Conservation (phyloP, 2,113 vertebrate genomes). For the Paramormyrops kingsleyae region DNA sequence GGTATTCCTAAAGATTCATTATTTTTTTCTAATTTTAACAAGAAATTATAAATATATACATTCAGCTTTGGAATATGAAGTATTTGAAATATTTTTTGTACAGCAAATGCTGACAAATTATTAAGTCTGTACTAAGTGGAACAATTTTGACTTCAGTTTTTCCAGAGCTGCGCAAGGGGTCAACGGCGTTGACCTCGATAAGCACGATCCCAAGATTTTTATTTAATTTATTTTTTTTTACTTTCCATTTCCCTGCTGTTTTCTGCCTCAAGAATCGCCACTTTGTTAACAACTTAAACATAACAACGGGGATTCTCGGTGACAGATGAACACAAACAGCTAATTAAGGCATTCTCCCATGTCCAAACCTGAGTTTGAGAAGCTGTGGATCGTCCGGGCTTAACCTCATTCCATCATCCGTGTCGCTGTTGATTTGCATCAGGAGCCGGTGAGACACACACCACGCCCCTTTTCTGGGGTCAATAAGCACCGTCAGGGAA, state of each 20-base stretch:
- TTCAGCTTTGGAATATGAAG: neutral
- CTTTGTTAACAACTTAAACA: constrained; percentile 46
- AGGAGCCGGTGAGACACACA: constrained; percentile 57
- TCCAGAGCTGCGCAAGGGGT: neutral
- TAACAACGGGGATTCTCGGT: constrained; percentile 17
- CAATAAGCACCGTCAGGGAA: constrained; percentile 66
- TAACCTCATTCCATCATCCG: constrained; percentile 50
- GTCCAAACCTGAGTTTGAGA: constrained; percentile 53
- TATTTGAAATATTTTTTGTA: neutral
- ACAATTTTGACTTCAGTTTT: neutral
- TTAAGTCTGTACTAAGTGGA: neutral
- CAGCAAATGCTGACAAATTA: neutral
- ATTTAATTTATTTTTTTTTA: constrained; percentile 24
- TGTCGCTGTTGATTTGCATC: constrained; percentile 47
- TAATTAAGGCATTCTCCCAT: constrained; percentile 63
- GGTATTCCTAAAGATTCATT: neutral
- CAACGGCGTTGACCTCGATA: neutral
- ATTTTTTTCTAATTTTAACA: neutral
- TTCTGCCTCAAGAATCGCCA: constrained; percentile 54
- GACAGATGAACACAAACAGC: constrained; percentile 48
- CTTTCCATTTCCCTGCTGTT: constrained; percentile 43
- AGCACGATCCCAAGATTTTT: neutral
- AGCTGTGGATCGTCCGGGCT: constrained; percentile 50
- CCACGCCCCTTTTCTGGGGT: constrained; percentile 57
- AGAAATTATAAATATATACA: neutral